Base-by-base conservation (phyloP, 2,888 invertebrate species). In the Heteromurus nitidus region DNA sequence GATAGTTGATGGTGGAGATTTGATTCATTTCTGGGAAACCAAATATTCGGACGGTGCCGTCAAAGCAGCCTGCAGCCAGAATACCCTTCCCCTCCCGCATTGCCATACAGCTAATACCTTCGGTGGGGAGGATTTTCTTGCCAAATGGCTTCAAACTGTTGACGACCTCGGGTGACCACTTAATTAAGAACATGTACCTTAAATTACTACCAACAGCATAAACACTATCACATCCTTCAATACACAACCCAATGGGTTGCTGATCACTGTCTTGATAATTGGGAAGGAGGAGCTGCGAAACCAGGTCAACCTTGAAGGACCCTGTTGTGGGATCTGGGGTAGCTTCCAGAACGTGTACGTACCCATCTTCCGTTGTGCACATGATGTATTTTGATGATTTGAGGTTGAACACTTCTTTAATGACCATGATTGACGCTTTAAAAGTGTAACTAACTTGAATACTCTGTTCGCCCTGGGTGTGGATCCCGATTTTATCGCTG, bases 21-120 rank as follows among this genome's bases (percentile, higher is more conserved):
- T 79, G 79, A 30, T 53, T 79, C 79, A 79, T 72, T 7, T 79
- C 79, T 3, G 79, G 79, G 18, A 79, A 79, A 0, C 72, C 47
- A 47, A 79, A 79, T 0, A 79, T 50, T 22, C 79, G n/a, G 7
- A 79, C 58, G 5, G 55, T 72, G 1, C 72, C 79, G 26, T 79
- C 79, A 30, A 58, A 79, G 30, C 79, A 70, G 11, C 79, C 79
- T 7, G 65, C 79, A 0, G 65, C 79, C 64, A 79, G 36, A 24
- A 72, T 55, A 2, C 31, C 36, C 5, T 36, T 65, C 5, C 65
- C 65, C 22, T 50, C 30, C 13, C 55, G 2, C 72, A 79, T 64
- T 1, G 79, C 72, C 72, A 79, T 72, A 20, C 79, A 79, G 18
- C 30, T 65, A 22, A 79, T 65, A 0, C 79, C 79, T 3, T 79